A percentile compares a stretch with the other conserved stretches of the same genome.
These are phyloP conservation scores for Zosterops hypoxanthus DNA, from an alignment of 2,113 vertebrate genomes.

Conservation along the genomic window DNA sequence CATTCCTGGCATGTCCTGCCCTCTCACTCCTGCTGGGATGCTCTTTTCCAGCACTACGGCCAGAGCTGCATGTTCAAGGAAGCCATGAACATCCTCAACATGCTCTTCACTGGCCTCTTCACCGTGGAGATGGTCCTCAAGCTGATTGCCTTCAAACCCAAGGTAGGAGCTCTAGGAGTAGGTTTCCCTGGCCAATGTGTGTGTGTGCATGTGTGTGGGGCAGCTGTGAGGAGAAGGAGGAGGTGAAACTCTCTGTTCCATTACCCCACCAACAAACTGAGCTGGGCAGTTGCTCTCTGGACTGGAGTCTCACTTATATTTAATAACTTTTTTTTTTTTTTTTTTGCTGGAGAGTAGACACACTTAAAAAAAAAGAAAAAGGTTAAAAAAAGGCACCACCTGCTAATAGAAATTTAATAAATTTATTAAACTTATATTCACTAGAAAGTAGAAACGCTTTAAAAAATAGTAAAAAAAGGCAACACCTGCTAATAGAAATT, in stretches of 20 bases:
- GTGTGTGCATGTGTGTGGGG: background rate
- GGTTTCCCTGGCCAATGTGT: background rate
- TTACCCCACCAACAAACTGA: constrained; percentile 31
- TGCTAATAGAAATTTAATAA: too few relatives aligned
- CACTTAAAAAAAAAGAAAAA: too few relatives aligned
- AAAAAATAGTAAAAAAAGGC: too few relatives aligned
- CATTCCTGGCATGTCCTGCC: background rate
- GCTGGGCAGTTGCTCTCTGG: constrained; percentile 39
- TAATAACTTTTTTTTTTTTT: background rate
- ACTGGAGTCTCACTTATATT: constrained; percentile 29
- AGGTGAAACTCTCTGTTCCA: background rate
- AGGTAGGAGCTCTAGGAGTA: constrained; percentile 80
- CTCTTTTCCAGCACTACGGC: constrained; percentile 88
- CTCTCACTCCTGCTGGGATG: background rate
- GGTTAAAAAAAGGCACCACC: too few relatives aligned
- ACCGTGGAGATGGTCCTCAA: constrained; percentile 99
- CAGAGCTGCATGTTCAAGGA: constrained; percentile 93
- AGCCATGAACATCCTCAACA: constrained; percentile 99
- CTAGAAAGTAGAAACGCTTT: too few relatives aligned
- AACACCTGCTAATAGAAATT: too few relatives aligned
- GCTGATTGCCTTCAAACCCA: constrained; percentile 98
- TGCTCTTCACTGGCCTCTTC: constrained; percentile 99
- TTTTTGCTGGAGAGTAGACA: constrained; percentile 3
- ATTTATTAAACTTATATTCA: too few relatives aligned
- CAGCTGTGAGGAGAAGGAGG: constrained; percentile 48